Evolutionary conservation across 2,888 invertebrate genomes (phyloP), one percentile per base, ranked within the genome.

Genomic region (Eueremaeus valkanovi): DNA sequence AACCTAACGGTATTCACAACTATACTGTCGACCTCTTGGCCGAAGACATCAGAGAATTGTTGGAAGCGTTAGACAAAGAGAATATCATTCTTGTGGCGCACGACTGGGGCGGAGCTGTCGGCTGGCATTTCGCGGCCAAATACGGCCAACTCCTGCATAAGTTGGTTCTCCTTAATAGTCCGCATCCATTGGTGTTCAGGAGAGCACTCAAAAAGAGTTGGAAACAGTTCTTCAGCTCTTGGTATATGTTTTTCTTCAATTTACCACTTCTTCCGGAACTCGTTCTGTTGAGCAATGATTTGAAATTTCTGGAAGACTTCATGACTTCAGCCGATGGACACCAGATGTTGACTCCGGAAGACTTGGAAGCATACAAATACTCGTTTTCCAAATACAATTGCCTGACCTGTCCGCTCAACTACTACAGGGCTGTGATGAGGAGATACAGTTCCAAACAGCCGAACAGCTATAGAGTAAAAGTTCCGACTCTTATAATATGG

Each of bases 321-420:
- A 88, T 88, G 13, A 21, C 8, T 2, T 21, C n/a, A 1, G 18
- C 33, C n/a, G 21, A 66, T 80, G 77, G 76, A 42, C 73, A 78
- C 33, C 79, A 80, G 31, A 81, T 81, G n/a, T 80, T 83, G 40
- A 21, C 40, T 24, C 84, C 85, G 16, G 86, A 87, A 68, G 89
- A 89, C 80, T 83, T 90, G 18, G 90, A 90, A 80, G 90, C 90
- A 0, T 91, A 89, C 82, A 91, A 90, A 83, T 91, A 91, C 81
- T 85, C 88, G 3, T 91, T 90, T 82, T 88, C 88, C 33, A 85
- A 89, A 78, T 86, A 86, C 82, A 87, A 88, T 8, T 89, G 13
- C 18, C 88, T 90, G 87, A 89, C 89, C 0, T 89, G 89, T 1
- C 89, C 91, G 0, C 86, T 91, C 76, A 91, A 91, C 84, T 91